phyloP scores from a whole-genome alignment of 1,140 invertebrate species.

The Apocrypta bakeri region DNA sequence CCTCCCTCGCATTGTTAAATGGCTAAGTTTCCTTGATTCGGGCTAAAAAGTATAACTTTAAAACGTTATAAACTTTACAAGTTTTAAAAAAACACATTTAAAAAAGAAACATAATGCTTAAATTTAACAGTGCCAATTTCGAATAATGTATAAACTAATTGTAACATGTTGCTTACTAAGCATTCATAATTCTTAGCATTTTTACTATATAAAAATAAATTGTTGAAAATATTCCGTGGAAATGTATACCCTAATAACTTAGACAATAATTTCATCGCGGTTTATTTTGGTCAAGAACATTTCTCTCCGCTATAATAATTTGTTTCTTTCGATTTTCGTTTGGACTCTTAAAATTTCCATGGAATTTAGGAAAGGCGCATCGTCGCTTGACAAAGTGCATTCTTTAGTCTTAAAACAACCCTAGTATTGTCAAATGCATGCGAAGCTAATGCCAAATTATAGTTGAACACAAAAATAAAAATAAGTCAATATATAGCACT shows the following conservation, averaged over 20 bases:
- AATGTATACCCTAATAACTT: neutral
- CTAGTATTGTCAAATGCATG: constrained; percentile 14
- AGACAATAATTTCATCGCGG: constrained; percentile 7
- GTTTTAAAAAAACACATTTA: neutral
- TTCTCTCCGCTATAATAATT: neutral
- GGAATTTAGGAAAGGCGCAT: neutral
- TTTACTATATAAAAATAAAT: neutral
- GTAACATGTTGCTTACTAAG: neutral
- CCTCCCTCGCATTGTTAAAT: neutral
- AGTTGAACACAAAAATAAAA: constrained; percentile 21
- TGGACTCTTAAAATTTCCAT: neutral
- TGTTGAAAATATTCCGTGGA: neutral
- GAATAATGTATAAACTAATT: neutral
- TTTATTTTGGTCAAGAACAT: neutral
- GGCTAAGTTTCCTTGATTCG: neutral
- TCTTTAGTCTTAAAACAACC: constrained; percentile 16
- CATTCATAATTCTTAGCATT: neutral
- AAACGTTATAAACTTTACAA: neutral
- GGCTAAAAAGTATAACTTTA: neutral
- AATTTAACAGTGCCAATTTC: constrained; percentile 5
- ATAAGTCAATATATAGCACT: constrained; percentile 4
- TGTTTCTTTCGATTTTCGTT: neutral
- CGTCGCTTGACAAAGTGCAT: neutral
- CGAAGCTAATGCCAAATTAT: neutral
- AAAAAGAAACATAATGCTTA: neutral